phyloP scores from a whole-genome alignment of 2,888 invertebrate species.

The Criorhina ranunculi region DNA sequence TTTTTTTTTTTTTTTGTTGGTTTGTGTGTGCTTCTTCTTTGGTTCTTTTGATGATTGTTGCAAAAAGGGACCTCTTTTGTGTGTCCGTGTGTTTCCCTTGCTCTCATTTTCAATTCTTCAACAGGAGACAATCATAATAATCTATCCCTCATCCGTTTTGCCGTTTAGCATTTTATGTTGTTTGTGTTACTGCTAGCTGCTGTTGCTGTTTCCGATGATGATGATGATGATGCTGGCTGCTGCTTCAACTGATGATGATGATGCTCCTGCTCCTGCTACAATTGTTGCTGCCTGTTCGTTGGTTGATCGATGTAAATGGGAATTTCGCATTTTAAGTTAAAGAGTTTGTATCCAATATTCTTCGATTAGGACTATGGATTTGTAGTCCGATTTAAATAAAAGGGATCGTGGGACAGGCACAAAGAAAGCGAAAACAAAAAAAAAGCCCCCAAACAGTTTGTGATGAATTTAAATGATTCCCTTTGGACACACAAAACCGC shows the following conservation, averaged over 20 bases:
- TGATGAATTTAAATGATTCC: slow-evolving; percentile 62
- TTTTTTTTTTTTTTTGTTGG: slow-evolving; percentile 26
- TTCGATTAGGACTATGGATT: slow-evolving; percentile 49
- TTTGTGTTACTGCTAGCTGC: slow-evolving; percentile 9
- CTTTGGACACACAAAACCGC: slow-evolving; percentile 30
- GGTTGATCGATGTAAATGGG: slow-evolving; percentile 67
- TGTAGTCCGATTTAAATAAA: slow-evolving; percentile 59
- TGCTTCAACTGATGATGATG: no score
- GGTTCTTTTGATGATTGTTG: slow-evolving; percentile 52
- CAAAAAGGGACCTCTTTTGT: slow-evolving; percentile 46
- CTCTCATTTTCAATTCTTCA: slow-evolving; percentile 66
- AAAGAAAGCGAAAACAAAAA: slow-evolving; percentile 5
- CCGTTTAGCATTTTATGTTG: slow-evolving; percentile 59
- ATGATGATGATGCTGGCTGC: slow-evolving; percentile 11
- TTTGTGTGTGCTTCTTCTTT: slow-evolving; percentile 19
- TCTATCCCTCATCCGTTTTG: slow-evolving; percentile 70
- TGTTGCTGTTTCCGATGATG: slow-evolving; percentile 21
- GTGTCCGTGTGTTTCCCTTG: slow-evolving; percentile 39
- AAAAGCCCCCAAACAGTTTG: slow-evolving; percentile 2
- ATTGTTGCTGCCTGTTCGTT: slow-evolving; percentile 13
- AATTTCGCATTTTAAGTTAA: slow-evolving; percentile 49
- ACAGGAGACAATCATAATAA: slow-evolving; percentile 70
- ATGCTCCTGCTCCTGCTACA: slow-evolving; percentile 12
- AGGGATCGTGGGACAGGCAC: slow-evolving; percentile 37
- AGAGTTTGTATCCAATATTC: slow-evolving; percentile 48